phyloP scores from a whole-genome alignment of 2,888 invertebrate species.

The Cremastinae sp. region DNA sequence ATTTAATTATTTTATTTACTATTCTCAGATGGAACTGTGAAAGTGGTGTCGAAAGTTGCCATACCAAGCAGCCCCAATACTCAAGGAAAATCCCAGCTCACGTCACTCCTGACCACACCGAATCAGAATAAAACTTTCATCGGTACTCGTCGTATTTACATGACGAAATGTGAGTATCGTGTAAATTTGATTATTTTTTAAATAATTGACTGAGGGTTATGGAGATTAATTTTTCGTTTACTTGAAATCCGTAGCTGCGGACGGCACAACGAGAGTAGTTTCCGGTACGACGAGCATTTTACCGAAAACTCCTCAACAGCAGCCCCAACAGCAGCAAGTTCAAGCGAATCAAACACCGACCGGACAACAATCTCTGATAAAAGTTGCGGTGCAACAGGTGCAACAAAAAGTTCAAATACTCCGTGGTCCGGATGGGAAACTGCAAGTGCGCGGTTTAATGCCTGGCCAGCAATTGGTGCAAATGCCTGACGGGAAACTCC shows the following conservation, averaged over 20 bases:
- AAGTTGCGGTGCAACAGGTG: slow-evolving; percentile 74
- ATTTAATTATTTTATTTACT: too few species aligned
- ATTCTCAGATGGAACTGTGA: slow-evolving; percentile 83
- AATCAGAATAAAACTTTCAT: slow-evolving; percentile 85
- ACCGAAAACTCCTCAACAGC: slow-evolving; percentile 80
- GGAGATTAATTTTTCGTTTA: slow-evolving; percentile 2
- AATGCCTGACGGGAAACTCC: slow-evolving; percentile 95
- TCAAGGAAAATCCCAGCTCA: slow-evolving; percentile 84
- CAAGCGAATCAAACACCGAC: slow-evolving; percentile 77
- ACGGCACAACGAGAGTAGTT: slow-evolving; percentile 85
- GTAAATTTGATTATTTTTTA: too few species aligned
- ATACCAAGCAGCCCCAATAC: slow-evolving; percentile 82
- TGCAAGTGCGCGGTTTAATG: slow-evolving; percentile 94
- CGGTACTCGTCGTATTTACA: slow-evolving; percentile 86
- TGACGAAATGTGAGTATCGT: slow-evolving; percentile 87
- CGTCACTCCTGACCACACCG: slow-evolving; percentile 84
- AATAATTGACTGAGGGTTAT: slow-evolving; percentile 21
- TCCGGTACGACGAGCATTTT: slow-evolving; percentile 83
- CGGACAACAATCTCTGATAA: slow-evolving; percentile 64
- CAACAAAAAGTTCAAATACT: slow-evolving; percentile 94
- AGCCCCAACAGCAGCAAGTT: slow-evolving; percentile 56
- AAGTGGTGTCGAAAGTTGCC: slow-evolving; percentile 85
- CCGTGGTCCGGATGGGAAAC: slow-evolving; percentile 93
- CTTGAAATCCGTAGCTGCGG: slow-evolving; percentile 78
- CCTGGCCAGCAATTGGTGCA: slow-evolving; percentile 96